Conservation (phyloP, 2,888 invertebrate species). For the Lathronympha strigana region DNA sequence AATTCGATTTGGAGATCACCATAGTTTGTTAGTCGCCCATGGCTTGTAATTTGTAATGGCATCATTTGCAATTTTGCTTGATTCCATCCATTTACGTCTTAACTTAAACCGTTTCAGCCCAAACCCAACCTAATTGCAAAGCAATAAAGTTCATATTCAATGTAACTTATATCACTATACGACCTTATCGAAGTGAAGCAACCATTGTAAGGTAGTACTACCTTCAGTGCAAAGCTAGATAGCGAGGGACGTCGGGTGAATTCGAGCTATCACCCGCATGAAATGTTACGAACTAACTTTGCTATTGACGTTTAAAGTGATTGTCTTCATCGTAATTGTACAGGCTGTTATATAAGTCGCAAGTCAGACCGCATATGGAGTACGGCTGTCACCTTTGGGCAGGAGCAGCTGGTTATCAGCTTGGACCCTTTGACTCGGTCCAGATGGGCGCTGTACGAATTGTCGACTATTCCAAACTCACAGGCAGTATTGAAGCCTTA, state of each 20-base stretch:
- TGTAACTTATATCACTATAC: neutral
- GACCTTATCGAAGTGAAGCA: neutral
- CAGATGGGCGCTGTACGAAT: too few species aligned
- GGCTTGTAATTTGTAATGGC: neutral
- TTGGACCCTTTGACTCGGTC: too few species aligned
- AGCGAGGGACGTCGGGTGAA: neutral
- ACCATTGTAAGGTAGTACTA: neutral
- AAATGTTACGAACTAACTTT: slow-evolving; percentile 8
- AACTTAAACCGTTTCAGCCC: neutral
- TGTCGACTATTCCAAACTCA: too few species aligned
- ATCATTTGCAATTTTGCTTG: neutral
- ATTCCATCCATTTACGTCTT: slow-evolving; percentile 9
- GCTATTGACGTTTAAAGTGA: neutral
- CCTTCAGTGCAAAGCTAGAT: slow-evolving; percentile 10
- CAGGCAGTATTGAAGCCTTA: too few species aligned
- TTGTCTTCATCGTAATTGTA: neutral
- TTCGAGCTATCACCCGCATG: slow-evolving; percentile 27
- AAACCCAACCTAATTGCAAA: neutral
- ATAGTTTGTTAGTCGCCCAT: neutral
- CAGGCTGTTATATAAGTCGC: too few species aligned
- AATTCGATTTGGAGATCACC: too few species aligned
- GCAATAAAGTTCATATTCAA: neutral
- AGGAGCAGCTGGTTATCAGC: too few species aligned
- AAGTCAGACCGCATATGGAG: too few species aligned
- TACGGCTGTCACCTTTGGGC: too few species aligned